Evolutionary conservation across 2,113 vertebrate species (phyloP).

Genomic region (Lonchura striata): DNA sequence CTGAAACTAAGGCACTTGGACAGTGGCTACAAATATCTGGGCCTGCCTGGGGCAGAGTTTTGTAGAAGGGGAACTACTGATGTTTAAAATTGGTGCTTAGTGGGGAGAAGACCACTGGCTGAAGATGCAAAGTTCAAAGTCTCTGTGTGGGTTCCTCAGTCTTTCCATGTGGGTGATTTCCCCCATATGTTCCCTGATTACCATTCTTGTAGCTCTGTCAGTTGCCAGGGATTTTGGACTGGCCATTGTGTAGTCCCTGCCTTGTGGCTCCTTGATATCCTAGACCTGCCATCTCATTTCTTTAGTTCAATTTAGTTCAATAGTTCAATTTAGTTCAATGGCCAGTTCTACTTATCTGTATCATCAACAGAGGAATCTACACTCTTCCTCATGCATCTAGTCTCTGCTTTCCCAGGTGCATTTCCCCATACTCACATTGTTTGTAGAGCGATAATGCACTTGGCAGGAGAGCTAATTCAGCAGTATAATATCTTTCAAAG

Average conservation of each 20-base stretch:
- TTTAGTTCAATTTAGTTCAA: not conserved
- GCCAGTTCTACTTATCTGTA: constrained; percentile 35
- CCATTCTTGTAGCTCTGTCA: not conserved
- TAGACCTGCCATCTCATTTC: not conserved
- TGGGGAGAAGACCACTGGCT: not conserved
- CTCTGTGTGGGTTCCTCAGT: not conserved
- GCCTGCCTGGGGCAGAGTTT: not conserved
- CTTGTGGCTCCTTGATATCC: not conserved
- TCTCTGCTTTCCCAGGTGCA: constrained; percentile 38
- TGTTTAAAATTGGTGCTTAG: not conserved
- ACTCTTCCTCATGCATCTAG: constrained; percentile 31
- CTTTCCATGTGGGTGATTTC: not conserved
- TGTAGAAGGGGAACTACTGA: not conserved
- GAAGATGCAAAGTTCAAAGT: not conserved
- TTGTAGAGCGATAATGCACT: constrained; percentile 58
- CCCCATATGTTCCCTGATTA: not conserved
- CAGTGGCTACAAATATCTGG: not conserved
- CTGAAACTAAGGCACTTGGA: not conserved
- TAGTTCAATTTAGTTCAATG: not conserved
- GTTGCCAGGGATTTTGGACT: not conserved
- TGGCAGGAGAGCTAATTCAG: constrained; percentile 58
- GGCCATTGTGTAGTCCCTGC: not conserved
- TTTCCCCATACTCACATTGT: constrained; percentile 61
- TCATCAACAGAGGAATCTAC: constrained; percentile 33
- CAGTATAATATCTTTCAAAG: constrained; percentile 51